These are phyloP conservation scores for Nycteola revayana DNA, from an alignment of 2,888 invertebrate species.

Conservation along the genomic window DNA sequence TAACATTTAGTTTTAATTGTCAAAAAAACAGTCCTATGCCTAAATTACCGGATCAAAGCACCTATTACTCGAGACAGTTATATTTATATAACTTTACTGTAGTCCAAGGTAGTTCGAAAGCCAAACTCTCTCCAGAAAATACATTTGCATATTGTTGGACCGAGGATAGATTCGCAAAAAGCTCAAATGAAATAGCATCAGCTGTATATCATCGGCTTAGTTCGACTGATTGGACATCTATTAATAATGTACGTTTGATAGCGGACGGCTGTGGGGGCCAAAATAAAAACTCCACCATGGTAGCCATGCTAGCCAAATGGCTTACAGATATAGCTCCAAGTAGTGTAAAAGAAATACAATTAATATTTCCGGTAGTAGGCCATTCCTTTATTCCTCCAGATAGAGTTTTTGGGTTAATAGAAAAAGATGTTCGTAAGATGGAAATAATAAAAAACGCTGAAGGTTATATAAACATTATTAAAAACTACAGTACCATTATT, in stretches of 20 bases:
- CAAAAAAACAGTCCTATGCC: constrained; percentile 6
- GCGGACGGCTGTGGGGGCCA: constrained; percentile 41
- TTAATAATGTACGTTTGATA: constrained; percentile 29
- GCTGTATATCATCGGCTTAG: constrained; percentile 22
- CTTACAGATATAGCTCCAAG: constrained; percentile 18
- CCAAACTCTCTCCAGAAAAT: constrained; percentile 27
- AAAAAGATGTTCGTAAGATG: constrained; percentile 26
- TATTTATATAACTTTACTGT: constrained; percentile 43
- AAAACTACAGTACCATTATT: constrained; percentile 17
- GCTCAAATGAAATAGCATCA: constrained; percentile 15
- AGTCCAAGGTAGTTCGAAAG: constrained; percentile 32
- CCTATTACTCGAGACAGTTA: constrained; percentile 39
- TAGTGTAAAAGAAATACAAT: constrained; percentile 20
- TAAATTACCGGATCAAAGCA: constrained; percentile 36
- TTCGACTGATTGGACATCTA: constrained; percentile 8
- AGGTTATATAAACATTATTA: constrained; percentile 26
- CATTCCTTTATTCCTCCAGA: constrained; percentile 34
- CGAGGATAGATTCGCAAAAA: constrained; percentile 19
- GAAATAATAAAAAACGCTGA: constrained; percentile 22
- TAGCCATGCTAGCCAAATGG: constrained; percentile 31
- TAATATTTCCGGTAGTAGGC: constrained; percentile 31
- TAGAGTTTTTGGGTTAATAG: constrained; percentile 30
- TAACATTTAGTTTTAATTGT: constrained; percentile 12
- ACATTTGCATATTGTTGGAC: constrained; percentile 29
- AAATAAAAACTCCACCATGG: constrained; percentile 36